Conservation (phyloP, 1,140 invertebrate species). For the Caligus rogercresseyi region DNA sequence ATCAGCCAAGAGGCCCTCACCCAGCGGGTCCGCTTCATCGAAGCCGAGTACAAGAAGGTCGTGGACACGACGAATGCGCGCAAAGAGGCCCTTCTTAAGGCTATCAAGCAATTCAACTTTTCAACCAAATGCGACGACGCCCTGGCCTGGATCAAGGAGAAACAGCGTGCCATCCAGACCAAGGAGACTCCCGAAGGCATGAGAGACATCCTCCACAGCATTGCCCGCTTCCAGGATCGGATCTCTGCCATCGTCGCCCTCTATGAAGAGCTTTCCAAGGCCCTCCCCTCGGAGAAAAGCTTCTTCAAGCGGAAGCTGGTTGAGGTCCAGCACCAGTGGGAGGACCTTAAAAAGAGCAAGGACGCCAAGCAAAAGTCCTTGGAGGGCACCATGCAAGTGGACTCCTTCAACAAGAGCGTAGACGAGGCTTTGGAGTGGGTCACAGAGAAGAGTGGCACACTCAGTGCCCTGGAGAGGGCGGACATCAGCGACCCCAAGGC, state of each 20-base stretch:
- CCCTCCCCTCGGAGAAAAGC: neutral
- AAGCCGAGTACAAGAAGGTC: constrained; percentile 65
- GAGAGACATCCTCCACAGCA: neutral
- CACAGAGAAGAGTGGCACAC: constrained; percentile 60
- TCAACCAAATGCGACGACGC: neutral
- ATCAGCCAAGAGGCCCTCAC: constrained; percentile 48
- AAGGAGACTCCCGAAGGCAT: neutral
- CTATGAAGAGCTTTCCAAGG: neutral
- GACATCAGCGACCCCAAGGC: neutral
- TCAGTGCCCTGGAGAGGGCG: constrained; percentile 23
- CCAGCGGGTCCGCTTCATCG: constrained; percentile 70
- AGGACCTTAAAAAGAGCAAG: neutral
- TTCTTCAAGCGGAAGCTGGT: neutral
- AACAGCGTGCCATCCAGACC: neutral
- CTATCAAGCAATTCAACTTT: neutral
- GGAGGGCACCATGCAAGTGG: constrained; percentile 38
- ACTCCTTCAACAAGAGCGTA: constrained; percentile 79
- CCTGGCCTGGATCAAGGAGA: neutral
- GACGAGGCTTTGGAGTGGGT: constrained; percentile 87
- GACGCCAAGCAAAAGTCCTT: neutral
- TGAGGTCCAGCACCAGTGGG: neutral
- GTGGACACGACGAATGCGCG: constrained; percentile 35
- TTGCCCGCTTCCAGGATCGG: neutral
- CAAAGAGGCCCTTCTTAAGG: constrained; percentile 25
- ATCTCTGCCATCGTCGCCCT: neutral